phyloP scores from a whole-genome alignment of 2,888 invertebrate species.

The Athalia rosae region DNA sequence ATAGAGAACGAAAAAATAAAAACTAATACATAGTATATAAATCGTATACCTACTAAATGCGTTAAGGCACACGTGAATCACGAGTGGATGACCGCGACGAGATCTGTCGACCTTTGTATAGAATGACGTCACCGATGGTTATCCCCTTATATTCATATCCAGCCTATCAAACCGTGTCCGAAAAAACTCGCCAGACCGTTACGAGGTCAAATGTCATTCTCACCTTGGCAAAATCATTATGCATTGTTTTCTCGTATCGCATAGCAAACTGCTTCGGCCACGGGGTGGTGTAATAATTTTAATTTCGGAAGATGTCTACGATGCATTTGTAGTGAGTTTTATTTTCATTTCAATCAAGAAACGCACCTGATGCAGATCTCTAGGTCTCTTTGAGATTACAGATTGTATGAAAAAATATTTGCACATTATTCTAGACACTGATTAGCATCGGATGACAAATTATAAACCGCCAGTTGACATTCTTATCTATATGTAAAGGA shows the following conservation, averaged over 20 bases:
- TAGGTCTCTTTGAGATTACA: no score
- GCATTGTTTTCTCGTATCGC: no score
- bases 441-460: no score
- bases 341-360: no score
- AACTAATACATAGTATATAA: neutral
- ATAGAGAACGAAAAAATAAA: conserved; percentile 12
- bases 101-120: conserved; percentile 27
- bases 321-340: neutral
- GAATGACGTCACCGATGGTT: conserved; percentile 48
- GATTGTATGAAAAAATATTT: no score
- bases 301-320: neutral
- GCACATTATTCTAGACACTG: no score
- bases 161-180: neutral
- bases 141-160: conserved; percentile 41
- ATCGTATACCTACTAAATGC: neutral
- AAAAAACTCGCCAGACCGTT: conserved; percentile 10
- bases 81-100: conserved; percentile 38
- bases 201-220: conserved; percentile 1
- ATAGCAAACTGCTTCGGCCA: neutral
- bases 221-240: neutral
- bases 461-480: no score
- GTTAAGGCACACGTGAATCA: conserved; percentile 27
- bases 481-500: no score
- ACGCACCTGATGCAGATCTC: no score
- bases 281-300: conserved; percentile 9